Evolutionary conservation across 2,888 invertebrate genomes (phyloP).

Genomic region (Stegophylla sp.): DNA sequence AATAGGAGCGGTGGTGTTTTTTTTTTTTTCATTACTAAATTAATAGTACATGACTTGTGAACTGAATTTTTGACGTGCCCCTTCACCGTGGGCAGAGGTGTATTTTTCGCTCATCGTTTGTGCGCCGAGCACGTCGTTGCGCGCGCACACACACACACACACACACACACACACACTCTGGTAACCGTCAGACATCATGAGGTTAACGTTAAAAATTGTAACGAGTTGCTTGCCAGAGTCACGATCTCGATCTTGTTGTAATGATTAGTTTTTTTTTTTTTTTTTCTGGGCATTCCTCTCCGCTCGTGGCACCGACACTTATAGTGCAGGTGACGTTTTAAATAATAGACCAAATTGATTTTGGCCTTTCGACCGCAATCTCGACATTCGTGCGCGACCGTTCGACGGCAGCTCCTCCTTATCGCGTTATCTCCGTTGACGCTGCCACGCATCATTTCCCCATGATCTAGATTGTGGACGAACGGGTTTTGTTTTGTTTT

Average conservation of each 20-base stretch:
- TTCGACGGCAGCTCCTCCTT: slow-evolving; percentile 7
- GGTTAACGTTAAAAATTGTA: slow-evolving; percentile 39
- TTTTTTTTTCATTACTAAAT: neutral
- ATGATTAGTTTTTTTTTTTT: slow-evolving; percentile 26
- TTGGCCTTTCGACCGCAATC: slow-evolving; percentile 49
- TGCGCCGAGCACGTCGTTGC: neutral
- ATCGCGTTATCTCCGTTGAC: neutral
- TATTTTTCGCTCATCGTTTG: slow-evolving; percentile 21
- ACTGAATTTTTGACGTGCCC: neutral
- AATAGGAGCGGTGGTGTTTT: neutral
- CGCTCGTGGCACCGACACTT: slow-evolving; percentile 32
- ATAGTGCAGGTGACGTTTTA: slow-evolving; percentile 45
- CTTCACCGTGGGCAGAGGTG: neutral
- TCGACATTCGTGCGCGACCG: slow-evolving; percentile 5
- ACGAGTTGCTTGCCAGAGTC: slow-evolving; percentile 40
- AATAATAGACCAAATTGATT: slow-evolving; percentile 56
- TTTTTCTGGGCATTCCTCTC: slow-evolving; percentile 23
- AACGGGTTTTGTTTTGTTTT: slow-evolving; percentile 30
- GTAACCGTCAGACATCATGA: slow-evolving; percentile 2
- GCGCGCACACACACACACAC: too few species aligned
- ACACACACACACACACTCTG: neutral
- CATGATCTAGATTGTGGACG: slow-evolving; percentile 30
- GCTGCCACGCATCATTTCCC: neutral
- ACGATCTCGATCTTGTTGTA: slow-evolving; percentile 56
- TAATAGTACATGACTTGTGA: neutral